Evolutionary conservation across 2,797 vertebrate species (phyloP).

Genomic region (Gallinago solitaria): DNA sequence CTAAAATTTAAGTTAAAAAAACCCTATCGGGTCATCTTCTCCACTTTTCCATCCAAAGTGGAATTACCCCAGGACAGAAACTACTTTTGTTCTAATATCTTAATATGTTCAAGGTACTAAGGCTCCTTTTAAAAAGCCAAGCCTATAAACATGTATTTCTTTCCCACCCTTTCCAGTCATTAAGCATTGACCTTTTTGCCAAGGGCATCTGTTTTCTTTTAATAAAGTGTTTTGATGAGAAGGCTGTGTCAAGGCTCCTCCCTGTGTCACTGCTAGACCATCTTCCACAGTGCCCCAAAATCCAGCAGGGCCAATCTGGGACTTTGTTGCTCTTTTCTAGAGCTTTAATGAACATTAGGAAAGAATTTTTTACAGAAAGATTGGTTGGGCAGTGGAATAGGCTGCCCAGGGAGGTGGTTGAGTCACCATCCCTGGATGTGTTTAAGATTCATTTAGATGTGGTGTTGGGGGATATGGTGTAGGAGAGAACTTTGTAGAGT

Average conservation of each 20-base stretch:
- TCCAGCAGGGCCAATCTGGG: not conserved
- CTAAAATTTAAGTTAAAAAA: not conserved
- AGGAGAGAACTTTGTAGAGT: too few species aligned
- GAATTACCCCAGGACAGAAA: not conserved
- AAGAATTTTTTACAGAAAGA: too few species aligned
- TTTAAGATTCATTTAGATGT: too few species aligned
- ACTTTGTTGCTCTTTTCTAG: not conserved
- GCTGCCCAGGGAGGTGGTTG: too few species aligned
- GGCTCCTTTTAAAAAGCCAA: not conserved
- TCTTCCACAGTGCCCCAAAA: not conserved
- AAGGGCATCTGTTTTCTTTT: slow-evolving; percentile 4
- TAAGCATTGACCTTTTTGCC: not conserved
- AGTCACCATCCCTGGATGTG: too few species aligned
- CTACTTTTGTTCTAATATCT: not conserved
- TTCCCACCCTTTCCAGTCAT: slow-evolving; percentile 14
- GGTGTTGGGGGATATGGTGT: too few species aligned
- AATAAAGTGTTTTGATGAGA: not conserved
- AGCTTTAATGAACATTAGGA: not conserved
- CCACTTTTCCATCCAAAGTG: not conserved
- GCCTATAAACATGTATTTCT: slow-evolving; percentile 10
- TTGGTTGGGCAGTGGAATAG: too few species aligned
- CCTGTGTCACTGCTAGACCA: not conserved
- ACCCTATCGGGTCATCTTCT: not conserved
- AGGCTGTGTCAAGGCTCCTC: not conserved
- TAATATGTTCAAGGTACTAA: not conserved